A percentile compares a stretch with the other conserved stretches of the same genome.
These are phyloP conservation scores for Elgaria multicarinata DNA, from an alignment of 2,113 vertebrate species.

Conservation along the genomic window DNA sequence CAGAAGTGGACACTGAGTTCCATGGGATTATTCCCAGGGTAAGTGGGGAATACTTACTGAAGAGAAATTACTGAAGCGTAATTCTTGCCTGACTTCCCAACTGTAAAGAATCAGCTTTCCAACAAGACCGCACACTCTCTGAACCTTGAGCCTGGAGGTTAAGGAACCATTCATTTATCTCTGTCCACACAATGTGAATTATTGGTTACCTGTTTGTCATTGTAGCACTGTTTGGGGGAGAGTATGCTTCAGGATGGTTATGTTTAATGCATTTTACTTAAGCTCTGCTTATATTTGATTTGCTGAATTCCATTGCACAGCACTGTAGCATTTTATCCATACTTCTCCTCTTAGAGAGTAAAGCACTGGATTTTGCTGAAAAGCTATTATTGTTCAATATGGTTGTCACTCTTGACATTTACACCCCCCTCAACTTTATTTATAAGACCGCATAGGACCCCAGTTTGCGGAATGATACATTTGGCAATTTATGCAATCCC, in stretches of 20 bases:
- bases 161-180: constrained; percentile 74
- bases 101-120: constrained; percentile 76
- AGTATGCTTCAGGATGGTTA: constrained; percentile 58
- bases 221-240: constrained; percentile 66
- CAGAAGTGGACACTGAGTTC: no score
- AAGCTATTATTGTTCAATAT: constrained; percentile 62
- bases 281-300: constrained; percentile 62
- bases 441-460: constrained; percentile 60
- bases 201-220: constrained; percentile 74
- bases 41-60: neutral
- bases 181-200: constrained; percentile 68
- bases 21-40: no score
- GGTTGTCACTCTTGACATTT: constrained; percentile 70
- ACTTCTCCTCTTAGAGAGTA: constrained; percentile 33
- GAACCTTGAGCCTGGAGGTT: constrained; percentile 73
- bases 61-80: constrained; percentile 45
- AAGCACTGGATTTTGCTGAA: constrained; percentile 55
- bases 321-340: constrained; percentile 48
- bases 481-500: constrained; percentile 72
- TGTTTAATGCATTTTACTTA: constrained; percentile 70
- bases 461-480: constrained; percentile 68
- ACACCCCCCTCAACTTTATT: constrained; percentile 71
- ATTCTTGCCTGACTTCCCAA: constrained; percentile 73
- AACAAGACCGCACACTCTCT: constrained; percentile 59
- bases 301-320: constrained; percentile 38